Conservation (phyloP, 2,888 invertebrate genomes). For the Fragum whitleyi region DNA sequence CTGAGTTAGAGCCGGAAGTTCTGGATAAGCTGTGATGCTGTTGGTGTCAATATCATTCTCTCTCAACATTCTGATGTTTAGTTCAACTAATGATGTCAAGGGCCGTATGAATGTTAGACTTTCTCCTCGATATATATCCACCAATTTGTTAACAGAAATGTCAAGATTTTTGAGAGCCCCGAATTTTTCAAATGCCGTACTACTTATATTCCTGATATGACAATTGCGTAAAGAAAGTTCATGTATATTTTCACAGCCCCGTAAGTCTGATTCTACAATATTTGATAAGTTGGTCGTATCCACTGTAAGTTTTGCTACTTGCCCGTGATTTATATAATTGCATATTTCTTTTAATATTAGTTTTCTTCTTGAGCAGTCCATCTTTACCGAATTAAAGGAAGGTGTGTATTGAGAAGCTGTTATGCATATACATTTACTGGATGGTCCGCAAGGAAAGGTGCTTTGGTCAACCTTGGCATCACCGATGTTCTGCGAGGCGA, state of each 20-base stretch:
- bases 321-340: not conserved
- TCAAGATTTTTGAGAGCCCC: not conserved
- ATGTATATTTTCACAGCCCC: not conserved
- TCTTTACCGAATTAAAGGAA: not conserved
- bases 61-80: not conserved
- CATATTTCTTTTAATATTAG: not conserved
- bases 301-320: slow-evolving; percentile 7
- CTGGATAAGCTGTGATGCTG: not conserved
- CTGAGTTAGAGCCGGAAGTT: not conserved
- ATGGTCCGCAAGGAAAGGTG: too few species aligned
- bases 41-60: not conserved
- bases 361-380: not conserved
- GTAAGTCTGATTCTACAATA: not conserved
- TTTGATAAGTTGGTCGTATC: slow-evolving; percentile 3
- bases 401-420: too few species aligned
- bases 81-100: not conserved
- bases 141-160: not conserved
- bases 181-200: not conserved
- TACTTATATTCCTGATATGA: not conserved
- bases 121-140: not conserved
- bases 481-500: too few species aligned
- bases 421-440: too few species aligned
- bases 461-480: too few species aligned
- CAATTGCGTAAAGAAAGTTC: not conserved
- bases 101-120: not conserved